phyloP scores from a whole-genome alignment of 2,113 vertebrate genomes.

The Syngnathoides biaculeatus region DNA sequence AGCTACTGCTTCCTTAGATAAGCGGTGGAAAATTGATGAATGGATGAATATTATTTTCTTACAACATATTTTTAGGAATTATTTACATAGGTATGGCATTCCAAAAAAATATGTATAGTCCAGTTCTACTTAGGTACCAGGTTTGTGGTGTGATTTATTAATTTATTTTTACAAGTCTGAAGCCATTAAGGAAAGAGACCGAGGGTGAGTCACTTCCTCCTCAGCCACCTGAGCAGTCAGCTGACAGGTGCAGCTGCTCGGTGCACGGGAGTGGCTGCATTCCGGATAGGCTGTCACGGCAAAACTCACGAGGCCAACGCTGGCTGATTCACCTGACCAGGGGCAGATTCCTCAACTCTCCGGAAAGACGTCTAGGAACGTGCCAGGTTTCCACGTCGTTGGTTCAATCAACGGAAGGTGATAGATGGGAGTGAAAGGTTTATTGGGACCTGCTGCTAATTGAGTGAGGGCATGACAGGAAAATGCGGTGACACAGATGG shows the following conservation, averaged over 20 bases:
- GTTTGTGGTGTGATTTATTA: not conserved
- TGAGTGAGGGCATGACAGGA: slow-evolving; percentile 49
- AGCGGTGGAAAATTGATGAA: too few relatives aligned
- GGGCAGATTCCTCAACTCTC: slow-evolving; percentile 77
- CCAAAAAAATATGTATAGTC: not conserved
- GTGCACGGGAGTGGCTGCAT: not conserved
- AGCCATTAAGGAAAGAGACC: slow-evolving; percentile 9
- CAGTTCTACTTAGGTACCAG: not conserved
- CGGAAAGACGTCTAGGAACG: slow-evolving; percentile 70
- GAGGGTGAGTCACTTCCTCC: slow-evolving; percentile 32
- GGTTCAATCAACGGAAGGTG: slow-evolving; percentile 45
- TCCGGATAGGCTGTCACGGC: slow-evolving; percentile 23
- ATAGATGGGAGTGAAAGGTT: slow-evolving; percentile 60
- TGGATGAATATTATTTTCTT: too few relatives aligned
- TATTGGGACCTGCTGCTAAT: slow-evolving; percentile 67
- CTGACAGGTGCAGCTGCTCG: slow-evolving; percentile 19
- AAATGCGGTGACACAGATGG: slow-evolving; percentile 54
- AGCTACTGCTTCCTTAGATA: too few relatives aligned
- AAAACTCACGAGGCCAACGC: slow-evolving; percentile 38
- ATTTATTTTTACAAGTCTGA: not conserved
- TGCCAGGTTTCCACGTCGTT: slow-evolving; percentile 50
- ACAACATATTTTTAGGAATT: not conserved
- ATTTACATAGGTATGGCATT: not conserved
- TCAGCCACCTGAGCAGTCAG: slow-evolving; percentile 40
- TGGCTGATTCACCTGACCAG: slow-evolving; percentile 45